Base-by-base conservation (phyloP, 2,113 vertebrate species). In the Scomber scombrus region DNA sequence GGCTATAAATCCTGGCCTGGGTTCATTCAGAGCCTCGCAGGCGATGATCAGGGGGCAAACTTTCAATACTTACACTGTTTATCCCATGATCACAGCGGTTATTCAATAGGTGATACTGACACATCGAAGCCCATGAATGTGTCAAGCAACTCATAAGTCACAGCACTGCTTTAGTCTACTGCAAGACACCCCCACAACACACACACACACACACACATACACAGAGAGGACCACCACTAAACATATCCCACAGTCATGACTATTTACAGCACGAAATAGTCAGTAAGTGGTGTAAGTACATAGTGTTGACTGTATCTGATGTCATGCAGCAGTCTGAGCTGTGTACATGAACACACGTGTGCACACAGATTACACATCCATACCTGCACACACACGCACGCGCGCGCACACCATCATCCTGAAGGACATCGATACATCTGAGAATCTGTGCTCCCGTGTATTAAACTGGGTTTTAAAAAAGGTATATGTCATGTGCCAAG, bases 1-100 rank as follows among this genome's bases (percentile, higher is more conserved):
- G 78, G 84, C 79, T 78, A 70, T 93, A 94, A 92, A 94, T 89
- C 87, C 75, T 68, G 65, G 23, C 51, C 26, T 21, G 49, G 47
- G 74, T 31, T 76, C 81, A 78, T 84, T 81, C 81, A 80, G 62
- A 82, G 78, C 77, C 82, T 78, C 12, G 23, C 75, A 89, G 69
- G 66, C 72, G 51, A 78, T 68, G 73, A 88, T 70, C 78, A 75
- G 89, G 74, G 74, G 86, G 78, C 75, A 70, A 93, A 93, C 89
- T 92, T 93, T 82, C 70, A 80, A 62, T 87, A 76, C 84, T 88
- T 65, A 14, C 72, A 52, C 63, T 43, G 84, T 52, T 52, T 70
- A 43, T 81, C 80, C 60, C 61, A 26, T 61, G 71, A 71, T 83
- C 73, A 18, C 73, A 67, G 29, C 15, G 6, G 55, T 78, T 80